These are phyloP conservation scores for Benitochromis conjunctus DNA, from an alignment of 2,113 vertebrate genomes.

Conservation along the genomic window DNA sequence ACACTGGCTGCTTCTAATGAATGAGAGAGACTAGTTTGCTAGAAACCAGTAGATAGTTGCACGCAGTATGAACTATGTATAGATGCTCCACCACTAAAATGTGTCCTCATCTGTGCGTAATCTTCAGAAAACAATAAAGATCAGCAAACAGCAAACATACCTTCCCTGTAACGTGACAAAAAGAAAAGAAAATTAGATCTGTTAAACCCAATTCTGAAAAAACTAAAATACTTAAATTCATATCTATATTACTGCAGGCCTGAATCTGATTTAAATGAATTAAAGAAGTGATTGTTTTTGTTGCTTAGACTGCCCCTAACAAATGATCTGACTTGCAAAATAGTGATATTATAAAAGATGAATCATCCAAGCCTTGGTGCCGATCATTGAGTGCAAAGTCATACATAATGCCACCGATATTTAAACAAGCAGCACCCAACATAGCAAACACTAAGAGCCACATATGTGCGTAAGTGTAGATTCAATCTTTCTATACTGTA, in stretches of 20 bases:
- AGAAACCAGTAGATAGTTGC: background rate
- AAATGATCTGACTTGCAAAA: background rate
- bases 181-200: background rate
- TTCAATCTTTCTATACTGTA: background rate
- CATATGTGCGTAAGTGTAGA: background rate
- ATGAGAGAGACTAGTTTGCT: conserved; percentile 23
- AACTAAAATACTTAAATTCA: background rate
- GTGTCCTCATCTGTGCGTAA: background rate
- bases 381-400: background rate
- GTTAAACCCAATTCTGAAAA: background rate
- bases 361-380: background rate
- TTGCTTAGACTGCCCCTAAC: background rate
- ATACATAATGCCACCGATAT: background rate
- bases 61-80: background rate
- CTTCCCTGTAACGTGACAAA: background rate
- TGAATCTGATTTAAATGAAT: background rate
- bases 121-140: background rate
- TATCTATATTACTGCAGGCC: background rate
- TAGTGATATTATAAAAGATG: background rate
- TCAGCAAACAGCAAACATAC: background rate
- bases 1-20: conserved; percentile 29
- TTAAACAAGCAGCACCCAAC: background rate
- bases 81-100: background rate
- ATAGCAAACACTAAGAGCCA: background rate
- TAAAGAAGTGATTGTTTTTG: background rate